phyloP scores from a whole-genome alignment of 2,888 invertebrate genomes.

The Drosophila kokeensis region DNA sequence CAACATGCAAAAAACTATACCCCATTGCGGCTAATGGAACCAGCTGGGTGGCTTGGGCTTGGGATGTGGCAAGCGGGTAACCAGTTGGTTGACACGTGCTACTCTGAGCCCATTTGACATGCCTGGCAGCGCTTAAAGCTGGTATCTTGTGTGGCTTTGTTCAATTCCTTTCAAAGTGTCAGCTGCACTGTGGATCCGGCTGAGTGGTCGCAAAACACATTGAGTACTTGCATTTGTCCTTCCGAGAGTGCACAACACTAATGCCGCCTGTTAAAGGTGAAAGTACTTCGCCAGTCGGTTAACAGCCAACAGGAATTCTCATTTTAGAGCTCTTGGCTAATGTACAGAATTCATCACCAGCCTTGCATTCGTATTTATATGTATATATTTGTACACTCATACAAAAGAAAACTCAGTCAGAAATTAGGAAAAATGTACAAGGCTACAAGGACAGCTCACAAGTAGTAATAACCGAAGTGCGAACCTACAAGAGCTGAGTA shows the following conservation, averaged over 20 bases:
- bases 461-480: neutral
- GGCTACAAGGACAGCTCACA: neutral
- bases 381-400: neutral
- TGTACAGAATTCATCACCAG: slow-evolving; percentile 5
- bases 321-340: slow-evolving; percentile 22
- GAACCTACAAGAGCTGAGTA: neutral
- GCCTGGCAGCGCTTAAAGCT: slow-evolving; percentile 72
- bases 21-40: slow-evolving; percentile 45
- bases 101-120: slow-evolving; percentile 42
- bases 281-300: slow-evolving; percentile 9
- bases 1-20: slow-evolving; percentile 25
- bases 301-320: slow-evolving; percentile 9
- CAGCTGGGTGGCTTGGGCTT: slow-evolving; percentile 16
- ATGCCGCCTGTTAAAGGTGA: slow-evolving; percentile 10
- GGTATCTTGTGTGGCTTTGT: slow-evolving; percentile 53
- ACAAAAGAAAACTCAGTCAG: neutral
- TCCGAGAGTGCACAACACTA: slow-evolving; percentile 15
- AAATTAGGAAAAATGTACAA: neutral
- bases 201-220: slow-evolving; percentile 40
- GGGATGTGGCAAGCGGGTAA: neutral
- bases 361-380: neutral
- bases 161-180: slow-evolving; percentile 71
- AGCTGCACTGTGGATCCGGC: slow-evolving; percentile 49
- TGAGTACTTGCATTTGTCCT: slow-evolving; percentile 21
- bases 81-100: neutral